Conservation (phyloP, 1,140 invertebrate species). For the Andrena cerasifolii region DNA sequence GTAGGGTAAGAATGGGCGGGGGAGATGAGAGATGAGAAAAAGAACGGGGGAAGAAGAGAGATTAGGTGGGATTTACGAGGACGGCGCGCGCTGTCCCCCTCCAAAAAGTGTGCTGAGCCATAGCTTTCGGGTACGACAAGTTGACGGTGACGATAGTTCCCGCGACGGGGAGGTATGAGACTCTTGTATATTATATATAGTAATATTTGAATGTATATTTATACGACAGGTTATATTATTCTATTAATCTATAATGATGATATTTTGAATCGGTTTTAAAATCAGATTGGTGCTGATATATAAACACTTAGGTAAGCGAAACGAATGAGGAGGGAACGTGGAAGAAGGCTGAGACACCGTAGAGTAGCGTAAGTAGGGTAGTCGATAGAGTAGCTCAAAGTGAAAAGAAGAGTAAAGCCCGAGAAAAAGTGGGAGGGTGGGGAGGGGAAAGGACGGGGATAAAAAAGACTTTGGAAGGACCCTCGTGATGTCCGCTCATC, state of each 20-base stretch:
- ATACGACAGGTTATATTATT: slow-evolving; percentile 80
- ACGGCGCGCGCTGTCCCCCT: slow-evolving; percentile 36
- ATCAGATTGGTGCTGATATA: slow-evolving; percentile 82
- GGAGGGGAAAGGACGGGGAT: neutral
- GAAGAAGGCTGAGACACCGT: slow-evolving; percentile 82
- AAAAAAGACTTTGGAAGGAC: slow-evolving; percentile 43
- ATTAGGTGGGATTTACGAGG: slow-evolving; percentile 65
- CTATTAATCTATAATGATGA: slow-evolving; percentile 78
- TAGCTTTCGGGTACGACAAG: slow-evolving; percentile 57
- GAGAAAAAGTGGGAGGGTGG: neutral
- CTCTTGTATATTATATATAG: slow-evolving; percentile 82
- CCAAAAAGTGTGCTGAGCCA: slow-evolving; percentile 54
- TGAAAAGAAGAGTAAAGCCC: neutral
- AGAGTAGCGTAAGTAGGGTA: slow-evolving; percentile 78
- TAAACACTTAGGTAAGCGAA: slow-evolving; percentile 72
- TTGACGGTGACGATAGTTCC: slow-evolving; percentile 50
- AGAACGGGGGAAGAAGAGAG: slow-evolving; percentile 21
- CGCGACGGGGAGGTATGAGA: slow-evolving; percentile 64
- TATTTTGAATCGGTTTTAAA: slow-evolving; percentile 82
- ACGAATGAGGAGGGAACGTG: slow-evolving; percentile 77
- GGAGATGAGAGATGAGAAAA: neutral
- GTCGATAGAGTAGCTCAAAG: slow-evolving; percentile 78
- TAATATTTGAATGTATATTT: slow-evolving; percentile 82
- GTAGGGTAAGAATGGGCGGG: neutral
- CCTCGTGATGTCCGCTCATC: slow-evolving; percentile 43